Evolutionary conservation across 2,113 vertebrate genomes (phyloP), one percentile per base, ranked within the genome.

Genomic region (Notothenia coriiceps): DNA sequence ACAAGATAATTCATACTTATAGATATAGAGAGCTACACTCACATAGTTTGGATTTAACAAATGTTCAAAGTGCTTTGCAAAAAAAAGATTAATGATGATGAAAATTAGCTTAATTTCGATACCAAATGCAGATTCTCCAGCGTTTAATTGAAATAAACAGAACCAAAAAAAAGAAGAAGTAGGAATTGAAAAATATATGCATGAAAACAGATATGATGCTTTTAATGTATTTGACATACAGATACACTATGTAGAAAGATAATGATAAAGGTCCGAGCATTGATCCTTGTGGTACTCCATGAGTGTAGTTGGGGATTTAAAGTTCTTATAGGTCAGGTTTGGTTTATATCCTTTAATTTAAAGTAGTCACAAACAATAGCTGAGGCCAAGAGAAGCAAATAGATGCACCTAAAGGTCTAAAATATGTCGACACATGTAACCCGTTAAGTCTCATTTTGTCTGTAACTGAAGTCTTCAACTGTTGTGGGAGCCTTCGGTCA

Each of bases 401-500:
- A 29, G 20, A 55, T 63, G 49, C 17, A 60, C 17, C 25, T 17
- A 29, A 55, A 61, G 55, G 4, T 47, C 29, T 70, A 14, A 65
- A 70, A 51, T 22, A 44, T 80, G 51, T 66, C 62, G 43, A 9
- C 29, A 33, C 44, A 11, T 61, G 60, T 22, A 64, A 15, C 62
- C 52, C 82, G 74, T 72, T 62, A 59, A 40, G 67, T 61, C 54
- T 69, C 33, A 63, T 60, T 80, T 66, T 17, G 50, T 70, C 29
- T n/a, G 17, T 29, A 83, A 63, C 46, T 60, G 15, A 47, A 64
- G 40, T 74, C 70, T 63, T 65, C 55, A 80, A 67, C 57, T 76
- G 43, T 70, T 55, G 55, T 63, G 55, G 50, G 61, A 79, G 40
- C 66, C 50, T 87, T 68, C 70, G 77, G 67, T 85, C 84, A 80